Evolutionary conservation across 2,888 invertebrate genomes (phyloP).

Genomic region (Xanthostigma xanthostigma): DNA sequence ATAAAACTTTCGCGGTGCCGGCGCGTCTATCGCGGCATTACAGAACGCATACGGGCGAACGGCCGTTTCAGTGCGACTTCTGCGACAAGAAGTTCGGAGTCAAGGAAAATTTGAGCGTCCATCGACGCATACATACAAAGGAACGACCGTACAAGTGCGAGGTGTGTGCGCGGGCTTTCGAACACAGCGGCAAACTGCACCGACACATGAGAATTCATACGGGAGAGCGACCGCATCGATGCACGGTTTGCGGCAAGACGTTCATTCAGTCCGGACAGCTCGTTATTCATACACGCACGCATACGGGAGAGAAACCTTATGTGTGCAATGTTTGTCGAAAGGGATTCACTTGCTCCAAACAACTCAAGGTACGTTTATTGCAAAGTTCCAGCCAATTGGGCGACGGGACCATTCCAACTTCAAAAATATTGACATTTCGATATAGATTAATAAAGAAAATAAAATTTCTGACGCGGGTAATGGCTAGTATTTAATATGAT

Average conservation of each 20-base stretch:
- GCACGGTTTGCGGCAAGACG: conserved; percentile 73
- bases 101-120: conserved; percentile 82
- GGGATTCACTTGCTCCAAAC: conserved; percentile 84
- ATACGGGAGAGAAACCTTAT: conserved; percentile 76
- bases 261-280: conserved; percentile 85
- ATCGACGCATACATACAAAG: conserved; percentile 79
- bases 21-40: conserved; percentile 74
- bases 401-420: too few relatives aligned
- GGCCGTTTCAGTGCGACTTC: conserved; percentile 83
- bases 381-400: too few relatives aligned
- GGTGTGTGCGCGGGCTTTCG: conserved; percentile 77
- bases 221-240: conserved; percentile 79
- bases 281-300: conserved; percentile 81
- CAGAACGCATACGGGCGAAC: conserved; percentile 79
- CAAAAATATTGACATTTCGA: too few relatives aligned
- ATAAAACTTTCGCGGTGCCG: conserved; percentile 82
- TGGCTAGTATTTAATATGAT: too few relatives aligned
- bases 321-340: conserved; percentile 68
- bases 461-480: too few relatives aligned
- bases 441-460: too few relatives aligned
- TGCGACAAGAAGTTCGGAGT: conserved; percentile 87
- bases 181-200: conserved; percentile 80
- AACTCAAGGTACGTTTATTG: conserved; percentile 40
- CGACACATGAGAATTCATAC: conserved; percentile 85
- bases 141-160: conserved; percentile 82